Evolutionary conservation across 2,113 vertebrate species (phyloP), one percentile per base, ranked within the genome.

Genomic region (Lycaon pictus): DNA sequence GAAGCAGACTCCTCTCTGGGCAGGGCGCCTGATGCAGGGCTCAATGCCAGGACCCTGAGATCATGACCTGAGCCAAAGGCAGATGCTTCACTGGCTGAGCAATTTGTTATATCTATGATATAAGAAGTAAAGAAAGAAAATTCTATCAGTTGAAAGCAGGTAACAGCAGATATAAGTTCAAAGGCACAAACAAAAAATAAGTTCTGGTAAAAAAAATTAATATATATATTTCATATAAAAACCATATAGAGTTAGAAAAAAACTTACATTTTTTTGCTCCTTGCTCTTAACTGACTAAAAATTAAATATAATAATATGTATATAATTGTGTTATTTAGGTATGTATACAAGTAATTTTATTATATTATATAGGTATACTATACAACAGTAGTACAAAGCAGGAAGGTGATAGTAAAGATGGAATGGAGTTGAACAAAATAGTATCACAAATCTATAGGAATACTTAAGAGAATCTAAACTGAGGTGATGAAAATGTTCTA

Each of bases 401-500:
- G 35, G 16, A 27, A 74, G 20, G 25, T 65, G 22, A 4, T 6
- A 79, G 56, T 48, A 69, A 95, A 85, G 27, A 16, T 71, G 1
- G 63, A 22, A 3, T 48, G 3, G 2, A 76, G 7, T 27, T 32
- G 19, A 74, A 65, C n/a, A 48, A 22, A 62, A 88, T 53, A 20
- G 20, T 16, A 51, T 43, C 1, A 11, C 19, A 55, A 84, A 65
- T 91, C 3, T 84, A 74, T 2, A 96, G 37, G 7, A 88, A 72
- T 4, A 85, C 72, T 58, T 27, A 90, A 67, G 71, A 84, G n/a
- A 95, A 37, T 88, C 37, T 88, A 67, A 95, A 60, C n/a, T 29
- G 3, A 23, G 23, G 5, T 53, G 7, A 90, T 77, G 8, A 79
- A 91, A 81, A 92, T 74, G 1, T 80, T 93, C 32, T 51, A 17